A percentile compares a stretch with the other conserved stretches of the same genome.
Conservation (phyloP, 2,888 invertebrate genomes). For the Cephonodes hylas region DNA sequence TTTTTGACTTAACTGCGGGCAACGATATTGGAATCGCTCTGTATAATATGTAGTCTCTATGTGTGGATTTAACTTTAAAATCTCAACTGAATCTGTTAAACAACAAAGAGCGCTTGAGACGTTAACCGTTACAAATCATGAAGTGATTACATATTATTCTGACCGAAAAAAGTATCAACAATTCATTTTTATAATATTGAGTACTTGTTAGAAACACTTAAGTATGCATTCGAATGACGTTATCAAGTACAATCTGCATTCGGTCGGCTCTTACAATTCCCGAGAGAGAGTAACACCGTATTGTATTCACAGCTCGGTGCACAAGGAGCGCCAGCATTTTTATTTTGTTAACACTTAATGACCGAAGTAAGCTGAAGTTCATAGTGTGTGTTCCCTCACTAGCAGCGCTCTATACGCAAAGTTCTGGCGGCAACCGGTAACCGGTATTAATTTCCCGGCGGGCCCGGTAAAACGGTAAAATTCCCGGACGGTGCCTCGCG, state of each 20-base stretch:
- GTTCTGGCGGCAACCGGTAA: constrained; percentile 36
- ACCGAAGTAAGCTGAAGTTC: constrained; percentile 20
- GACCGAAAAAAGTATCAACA: too few species aligned
- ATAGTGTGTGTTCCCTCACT: constrained; percentile 20
- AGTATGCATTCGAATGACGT: neutral
- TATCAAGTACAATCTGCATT: neutral
- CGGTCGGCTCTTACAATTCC: neutral
- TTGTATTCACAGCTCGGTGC: neutral
- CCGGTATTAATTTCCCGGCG: constrained; percentile 58
- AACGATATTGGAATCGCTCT: too few species aligned
- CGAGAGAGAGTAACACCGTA: neutral
- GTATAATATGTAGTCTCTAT: too few species aligned
- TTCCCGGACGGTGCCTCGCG: constrained; percentile 21
- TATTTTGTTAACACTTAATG: neutral
- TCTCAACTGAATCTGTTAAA: too few species aligned
- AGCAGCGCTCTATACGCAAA: constrained; percentile 39
- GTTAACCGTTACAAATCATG: too few species aligned
- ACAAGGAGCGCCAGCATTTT: neutral
- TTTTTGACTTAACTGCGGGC: too few species aligned
- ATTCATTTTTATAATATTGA: too few species aligned
- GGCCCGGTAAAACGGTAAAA: constrained; percentile 36
- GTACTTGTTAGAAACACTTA: neutral
- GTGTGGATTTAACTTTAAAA: too few species aligned
- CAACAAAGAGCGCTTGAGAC: too few species aligned
- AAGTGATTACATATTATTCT: too few species aligned